These are phyloP conservation scores for Garra rufa DNA, from an alignment of 2,113 vertebrate genomes.

Conservation along the genomic window DNA sequence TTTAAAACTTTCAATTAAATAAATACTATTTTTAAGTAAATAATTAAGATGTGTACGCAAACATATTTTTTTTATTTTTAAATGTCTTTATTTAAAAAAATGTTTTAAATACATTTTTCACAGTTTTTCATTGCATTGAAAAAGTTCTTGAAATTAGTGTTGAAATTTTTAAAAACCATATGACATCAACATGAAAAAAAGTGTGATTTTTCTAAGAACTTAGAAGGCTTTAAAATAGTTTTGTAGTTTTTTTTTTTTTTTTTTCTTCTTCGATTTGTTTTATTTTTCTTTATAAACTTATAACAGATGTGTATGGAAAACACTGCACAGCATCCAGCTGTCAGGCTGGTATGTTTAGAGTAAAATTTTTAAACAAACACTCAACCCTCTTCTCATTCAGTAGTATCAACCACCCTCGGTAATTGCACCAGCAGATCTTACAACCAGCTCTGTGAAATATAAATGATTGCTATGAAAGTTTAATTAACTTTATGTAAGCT, in stretches of 20 bases:
- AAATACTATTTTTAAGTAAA: not conserved
- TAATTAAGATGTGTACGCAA: not conserved
- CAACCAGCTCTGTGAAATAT: slow-evolving; percentile 37
- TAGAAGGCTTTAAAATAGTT: too few species aligned
- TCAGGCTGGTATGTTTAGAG: not conserved
- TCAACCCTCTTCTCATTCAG: slow-evolving; percentile 16
- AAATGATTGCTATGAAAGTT: slow-evolving; percentile 47
- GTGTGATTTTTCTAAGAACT: too few species aligned
- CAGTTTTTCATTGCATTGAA: not conserved
- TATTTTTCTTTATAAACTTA: not conserved
- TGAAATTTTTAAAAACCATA: not conserved
- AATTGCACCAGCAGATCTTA: slow-evolving; percentile 45
- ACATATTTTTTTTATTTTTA: too few species aligned
- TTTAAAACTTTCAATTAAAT: too few species aligned
- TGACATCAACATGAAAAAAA: not conserved
- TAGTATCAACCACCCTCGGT: slow-evolving; percentile 19
- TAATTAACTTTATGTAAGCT: slow-evolving; percentile 48
- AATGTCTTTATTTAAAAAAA: too few species aligned
- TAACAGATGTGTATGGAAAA: not conserved
- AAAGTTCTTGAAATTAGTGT: not conserved
- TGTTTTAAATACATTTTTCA: too few species aligned
- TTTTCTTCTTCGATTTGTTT: too few species aligned
- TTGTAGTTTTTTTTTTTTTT: too few species aligned
- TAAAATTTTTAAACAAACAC: not conserved
- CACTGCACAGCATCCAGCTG: not conserved